A percentile compares a stretch with the other conserved stretches of the same genome.
These are phyloP conservation scores for Tetragonula clypearis DNA, from an alignment of 1,140 invertebrate genomes.

Conservation along the genomic window DNA sequence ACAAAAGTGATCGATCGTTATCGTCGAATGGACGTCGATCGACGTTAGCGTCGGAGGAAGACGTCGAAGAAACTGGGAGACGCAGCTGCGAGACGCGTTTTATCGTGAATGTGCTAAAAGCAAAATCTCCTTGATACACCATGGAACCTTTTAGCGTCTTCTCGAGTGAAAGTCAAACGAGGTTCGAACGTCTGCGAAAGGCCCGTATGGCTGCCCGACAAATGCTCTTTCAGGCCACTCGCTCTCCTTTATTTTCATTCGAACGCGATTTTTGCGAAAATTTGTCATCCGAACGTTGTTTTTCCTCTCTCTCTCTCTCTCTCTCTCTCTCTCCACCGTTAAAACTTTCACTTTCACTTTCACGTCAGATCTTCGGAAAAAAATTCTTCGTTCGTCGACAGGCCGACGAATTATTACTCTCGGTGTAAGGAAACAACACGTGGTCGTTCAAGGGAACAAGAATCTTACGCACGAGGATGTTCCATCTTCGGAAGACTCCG, in stretches of 20 bases:
- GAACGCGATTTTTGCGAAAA: constrained; percentile 25
- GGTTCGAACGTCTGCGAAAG: constrained; percentile 60
- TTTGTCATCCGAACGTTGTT: neutral
- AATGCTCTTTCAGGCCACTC: constrained; percentile 46
- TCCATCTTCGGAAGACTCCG: too few species aligned
- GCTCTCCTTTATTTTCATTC: constrained; percentile 31
- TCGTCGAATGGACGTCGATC: constrained; percentile 68
- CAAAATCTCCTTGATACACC: constrained; percentile 81
- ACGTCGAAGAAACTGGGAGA: constrained; percentile 48
- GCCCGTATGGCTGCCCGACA: constrained; percentile 26
- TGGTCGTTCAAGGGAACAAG: too few species aligned
- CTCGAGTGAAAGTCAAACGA: constrained; percentile 77
- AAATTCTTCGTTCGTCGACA: too few species aligned
- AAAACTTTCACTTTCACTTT: too few species aligned
- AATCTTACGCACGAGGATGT: too few species aligned
- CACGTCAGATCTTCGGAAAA: too few species aligned
- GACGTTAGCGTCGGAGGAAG: constrained; percentile 69
- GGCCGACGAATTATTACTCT: too few species aligned
- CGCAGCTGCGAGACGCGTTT: constrained; percentile 74
- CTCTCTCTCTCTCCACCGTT: too few species aligned
- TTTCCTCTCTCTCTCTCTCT: neutral
- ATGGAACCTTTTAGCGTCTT: constrained; percentile 81
- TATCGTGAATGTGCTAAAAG: constrained; percentile 82
- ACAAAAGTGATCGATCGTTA: neutral
- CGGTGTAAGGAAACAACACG: too few species aligned